Conservation (phyloP, 1,140 invertebrate genomes). For the Heliconius hermathena region DNA sequence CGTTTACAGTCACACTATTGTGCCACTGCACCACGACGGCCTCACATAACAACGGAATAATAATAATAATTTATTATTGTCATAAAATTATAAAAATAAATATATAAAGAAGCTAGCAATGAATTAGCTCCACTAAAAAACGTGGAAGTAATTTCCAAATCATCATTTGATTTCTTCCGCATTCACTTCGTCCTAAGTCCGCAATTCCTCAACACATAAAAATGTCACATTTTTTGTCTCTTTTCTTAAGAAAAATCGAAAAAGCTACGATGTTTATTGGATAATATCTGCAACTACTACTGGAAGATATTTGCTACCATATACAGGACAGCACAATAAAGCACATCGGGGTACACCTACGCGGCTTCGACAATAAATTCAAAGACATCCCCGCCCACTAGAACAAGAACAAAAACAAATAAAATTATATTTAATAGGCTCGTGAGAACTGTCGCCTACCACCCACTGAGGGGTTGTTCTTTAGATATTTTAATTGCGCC, state of each 20-base stretch:
- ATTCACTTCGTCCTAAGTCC: too few species aligned
- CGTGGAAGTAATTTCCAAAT: too few species aligned
- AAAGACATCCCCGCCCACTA: conserved; percentile 53
- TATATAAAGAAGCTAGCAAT: too few species aligned
- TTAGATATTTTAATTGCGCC: conserved; percentile 80
- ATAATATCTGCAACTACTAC: not conserved
- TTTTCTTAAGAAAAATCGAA: not conserved
- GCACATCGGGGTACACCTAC: conserved; percentile 49
- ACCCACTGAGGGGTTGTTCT: conserved; percentile 71
- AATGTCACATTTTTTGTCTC: not conserved
- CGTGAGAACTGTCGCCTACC: conserved; percentile 79
- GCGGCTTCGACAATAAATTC: conserved; percentile 59
- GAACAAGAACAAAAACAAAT: conserved; percentile 70
- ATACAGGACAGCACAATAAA: conserved; percentile 44
- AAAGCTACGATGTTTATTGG: not conserved
- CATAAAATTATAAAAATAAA: too few species aligned
- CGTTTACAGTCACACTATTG: too few species aligned
- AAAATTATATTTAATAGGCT: conserved; percentile 80
- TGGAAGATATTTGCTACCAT: not conserved
- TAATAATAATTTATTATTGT: too few species aligned
- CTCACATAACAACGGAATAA: too few species aligned
- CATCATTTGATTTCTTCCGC: too few species aligned
- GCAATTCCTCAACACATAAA: too few species aligned
- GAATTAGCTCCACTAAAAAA: too few species aligned
- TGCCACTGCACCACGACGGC: too few species aligned